Base-by-base conservation (phyloP, 2,797 vertebrate species). In the Poliocrania exsul region DNA sequence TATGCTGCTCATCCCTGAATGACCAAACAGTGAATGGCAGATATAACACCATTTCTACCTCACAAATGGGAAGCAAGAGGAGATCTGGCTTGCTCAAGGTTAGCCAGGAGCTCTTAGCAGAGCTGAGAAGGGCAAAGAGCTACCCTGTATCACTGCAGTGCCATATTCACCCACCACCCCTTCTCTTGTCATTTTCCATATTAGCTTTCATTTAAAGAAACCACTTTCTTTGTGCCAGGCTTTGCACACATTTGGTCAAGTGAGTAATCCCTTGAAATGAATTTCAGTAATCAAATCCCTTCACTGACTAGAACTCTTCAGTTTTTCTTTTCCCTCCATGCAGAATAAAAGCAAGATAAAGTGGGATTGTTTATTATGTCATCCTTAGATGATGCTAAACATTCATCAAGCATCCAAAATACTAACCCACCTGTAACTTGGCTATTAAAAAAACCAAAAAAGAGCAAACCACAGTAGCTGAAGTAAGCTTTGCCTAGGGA, bases 261-360 rank as follows among this genome's bases (percentile, higher is more conserved):
- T 8, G 6, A 83, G 19, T 42, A 92, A 90, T 17, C 15, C 31
- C 66, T 88, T 81, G 28, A 86, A 86, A 91, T 6, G 3, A 78
- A 81, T 69, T 80, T 91, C 69, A 69, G 13, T 62, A 82, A 49
- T 46, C 42, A 65, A 65, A 65, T 46, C 21, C 8, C 4, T 73
- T 70, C 31, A 53, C 6, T 79, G 42, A 64, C 69, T 61, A 74
- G 51, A 94, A 65, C 42, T 72, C 51, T 38, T 71, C 26, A 15
- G 13, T 65, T 78, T 87, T 66, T 81, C 33, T 47, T 47, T 78
- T 50, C 42, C n/a, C 57, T 29, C 31, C 20, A 20, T 9, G 33
- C 18, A 81, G 57, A 82, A 31, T 69, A 47, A 83, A 95, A 49
- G 2, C 28, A 77, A 70, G 54, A 61, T 57, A 77, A 90, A 95